Conservation (phyloP, 1,140 invertebrate species). For the Drosophila miranda region DNA sequence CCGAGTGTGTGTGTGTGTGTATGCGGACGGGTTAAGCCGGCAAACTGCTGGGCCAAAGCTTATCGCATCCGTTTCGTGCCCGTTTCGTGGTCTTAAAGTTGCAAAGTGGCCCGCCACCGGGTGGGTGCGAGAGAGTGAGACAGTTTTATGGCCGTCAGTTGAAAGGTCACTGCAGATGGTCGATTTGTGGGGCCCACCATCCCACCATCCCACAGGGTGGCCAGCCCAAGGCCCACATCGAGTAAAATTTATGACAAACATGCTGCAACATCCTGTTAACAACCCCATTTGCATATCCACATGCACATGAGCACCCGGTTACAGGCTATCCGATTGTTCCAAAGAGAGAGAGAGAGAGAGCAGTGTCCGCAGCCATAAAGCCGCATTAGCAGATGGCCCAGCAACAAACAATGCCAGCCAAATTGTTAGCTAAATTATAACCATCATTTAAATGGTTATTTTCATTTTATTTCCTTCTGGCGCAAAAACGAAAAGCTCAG, state of each 20-base stretch:
- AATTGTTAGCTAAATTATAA: slow-evolving; percentile 76
- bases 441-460: slow-evolving; percentile 68
- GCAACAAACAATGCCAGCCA: slow-evolving; percentile 50
- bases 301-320: slow-evolving; percentile 28
- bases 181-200: slow-evolving; percentile 57
- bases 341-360: slow-evolving; percentile 15
- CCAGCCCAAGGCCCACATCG: slow-evolving; percentile 38
- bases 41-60: slow-evolving; percentile 29
- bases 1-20: background rate
- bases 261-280: slow-evolving; percentile 68
- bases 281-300: slow-evolving; percentile 76
- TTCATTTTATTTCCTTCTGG: slow-evolving; percentile 36
- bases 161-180: slow-evolving; percentile 78
- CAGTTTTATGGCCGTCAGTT: slow-evolving; percentile 73
- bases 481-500: slow-evolving; percentile 63
- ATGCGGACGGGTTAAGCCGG: slow-evolving; percentile 58
- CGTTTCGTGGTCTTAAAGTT: slow-evolving; percentile 48
- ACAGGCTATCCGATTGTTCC: slow-evolving; percentile 29
- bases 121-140: slow-evolving; percentile 19
- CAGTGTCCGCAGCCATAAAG: slow-evolving; percentile 65
- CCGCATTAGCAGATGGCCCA: slow-evolving; percentile 67
- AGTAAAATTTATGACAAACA: slow-evolving; percentile 66
- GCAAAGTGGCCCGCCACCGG: slow-evolving; percentile 56
- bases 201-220: slow-evolving; percentile 17
- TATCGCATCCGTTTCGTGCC: slow-evolving; percentile 49